Base-by-base conservation (phyloP, 1,140 invertebrate species). In the Proctacanthus coquilletti region DNA sequence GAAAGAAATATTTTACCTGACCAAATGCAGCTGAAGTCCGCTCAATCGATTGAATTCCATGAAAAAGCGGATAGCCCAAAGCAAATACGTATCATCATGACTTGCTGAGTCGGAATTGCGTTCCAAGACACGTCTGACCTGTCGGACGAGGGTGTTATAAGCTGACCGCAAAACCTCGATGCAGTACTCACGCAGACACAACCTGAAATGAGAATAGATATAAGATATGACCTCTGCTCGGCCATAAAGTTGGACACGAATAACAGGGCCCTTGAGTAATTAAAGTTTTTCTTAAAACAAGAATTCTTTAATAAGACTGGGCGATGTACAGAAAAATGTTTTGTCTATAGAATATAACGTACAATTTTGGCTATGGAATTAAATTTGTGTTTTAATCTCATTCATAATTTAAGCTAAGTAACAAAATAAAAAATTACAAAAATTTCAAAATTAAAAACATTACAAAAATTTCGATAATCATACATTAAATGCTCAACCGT, bases 41-140 rank as follows among this genome's bases (percentile, higher is more conserved):
- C 68, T 71, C 50, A 76, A 68, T 45, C 93, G 74, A 70, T 93
- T 94, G 62, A 97, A 96, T 62, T 94, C 85, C 87, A 96, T 93
- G 60, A 96, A 97, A 65, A 96, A 98, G 53, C 80, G 77, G 48
- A 95, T 66, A 5, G 84, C 76, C 89, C 88, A 95, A 32, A 96
- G 65, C 62, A 95, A 94, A 63, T 93, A 92, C 6, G 81, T 83
- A 52, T 93, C 84, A 65, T 97, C 92, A 53, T 87, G 63, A 31
- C 68, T 68, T 43, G 71, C 45, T 9, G 51, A 51, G 21, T 42
- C 51, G 3, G 60, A 46, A 32, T 52, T 56, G 27, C 56, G 54
- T 47, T 60, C 57, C 45, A 60, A 43, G 15, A 60, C 52, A 30
- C 56, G 56, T 41, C 56, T 45, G 42, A 60, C 57, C 43, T 60